A percentile compares a stretch with the other conserved stretches of the same genome.
Conservation (phyloP, 2,888 invertebrate species). For the Chrysodeixis includens region DNA sequence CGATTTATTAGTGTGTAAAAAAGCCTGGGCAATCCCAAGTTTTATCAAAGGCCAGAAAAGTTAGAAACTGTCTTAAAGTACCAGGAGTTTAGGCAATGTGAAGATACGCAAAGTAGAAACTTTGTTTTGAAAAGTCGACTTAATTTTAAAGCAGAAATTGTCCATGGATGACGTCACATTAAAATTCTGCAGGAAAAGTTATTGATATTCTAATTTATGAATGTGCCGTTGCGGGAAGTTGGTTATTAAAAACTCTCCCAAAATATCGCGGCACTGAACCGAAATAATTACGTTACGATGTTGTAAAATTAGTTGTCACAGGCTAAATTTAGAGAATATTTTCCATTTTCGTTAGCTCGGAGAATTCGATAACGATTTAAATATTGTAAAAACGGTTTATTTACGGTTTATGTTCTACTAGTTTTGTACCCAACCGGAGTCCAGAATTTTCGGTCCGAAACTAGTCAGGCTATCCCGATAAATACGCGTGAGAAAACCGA, state of each 20-base stretch:
- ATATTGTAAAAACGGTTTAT: no score
- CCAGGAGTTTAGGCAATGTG: constrained; percentile 1
- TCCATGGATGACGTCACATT: not conserved
- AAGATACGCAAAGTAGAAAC: constrained; percentile 2
- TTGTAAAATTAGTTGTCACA: not conserved
- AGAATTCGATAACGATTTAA: not conserved
- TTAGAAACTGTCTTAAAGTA: constrained; percentile 18
- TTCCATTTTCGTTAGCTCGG: not conserved
- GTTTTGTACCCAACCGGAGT: no score
- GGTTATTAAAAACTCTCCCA: not conserved
- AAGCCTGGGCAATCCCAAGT: constrained; percentile 15
- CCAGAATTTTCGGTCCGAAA: no score
- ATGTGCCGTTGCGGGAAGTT: not conserved
- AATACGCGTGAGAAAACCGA: no score
- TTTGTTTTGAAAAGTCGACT: not conserved
- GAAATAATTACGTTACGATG: not conserved
- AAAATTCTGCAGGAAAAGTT: not conserved
- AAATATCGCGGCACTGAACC: not conserved
- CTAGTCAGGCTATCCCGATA: no score
- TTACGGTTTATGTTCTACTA: no score
- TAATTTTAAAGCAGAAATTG: not conserved
- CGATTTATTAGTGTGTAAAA: constrained; percentile 27
- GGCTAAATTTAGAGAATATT: not conserved
- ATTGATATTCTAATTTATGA: not conserved
- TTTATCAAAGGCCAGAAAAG: constrained; percentile 22